Percentiles rank a stretch among this genome's conserved stretches.
Conservation (phyloP, 1,140 invertebrate genomes). For the Zaprionus ghesquierei region DNA sequence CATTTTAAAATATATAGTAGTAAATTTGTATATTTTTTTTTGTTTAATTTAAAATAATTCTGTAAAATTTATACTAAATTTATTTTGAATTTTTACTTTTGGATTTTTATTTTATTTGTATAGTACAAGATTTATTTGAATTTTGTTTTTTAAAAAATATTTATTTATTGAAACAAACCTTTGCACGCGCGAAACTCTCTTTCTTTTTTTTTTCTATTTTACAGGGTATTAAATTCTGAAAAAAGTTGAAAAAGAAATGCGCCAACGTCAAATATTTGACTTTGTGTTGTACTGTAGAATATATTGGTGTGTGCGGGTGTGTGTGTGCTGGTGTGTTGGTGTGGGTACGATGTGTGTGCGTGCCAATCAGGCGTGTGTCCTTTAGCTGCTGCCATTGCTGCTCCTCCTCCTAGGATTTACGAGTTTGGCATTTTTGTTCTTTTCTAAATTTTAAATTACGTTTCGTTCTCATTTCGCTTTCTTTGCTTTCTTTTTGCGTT, state of each 20-base stretch:
- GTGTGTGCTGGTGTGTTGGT: constrained; percentile 16
- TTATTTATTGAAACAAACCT: too few relatives aligned
- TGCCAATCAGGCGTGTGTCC: constrained; percentile 76
- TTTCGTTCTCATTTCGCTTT: constrained; percentile 43
- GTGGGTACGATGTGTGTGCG: constrained; percentile 50
- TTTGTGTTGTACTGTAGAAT: constrained; percentile 53
- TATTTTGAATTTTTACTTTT: too few relatives aligned
- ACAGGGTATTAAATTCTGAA: constrained; percentile 4
- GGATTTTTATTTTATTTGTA: too few relatives aligned
- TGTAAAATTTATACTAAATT: too few relatives aligned
- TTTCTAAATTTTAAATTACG: constrained; percentile 76
- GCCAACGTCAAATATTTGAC: constrained; percentile 76
- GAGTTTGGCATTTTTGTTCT: constrained; percentile 54
- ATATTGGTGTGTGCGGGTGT: constrained; percentile 7
- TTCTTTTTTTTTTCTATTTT: neutral
- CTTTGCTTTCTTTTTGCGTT: constrained; percentile 6
- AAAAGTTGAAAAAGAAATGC: constrained; percentile 75
- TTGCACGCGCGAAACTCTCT: too few relatives aligned
- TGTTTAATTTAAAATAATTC: too few relatives aligned
- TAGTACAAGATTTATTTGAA: too few relatives aligned
- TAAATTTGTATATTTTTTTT: too few relatives aligned
- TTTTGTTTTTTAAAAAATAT: neutral
- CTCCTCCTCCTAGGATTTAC: constrained; percentile 43
- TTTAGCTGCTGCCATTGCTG: constrained; percentile 29
- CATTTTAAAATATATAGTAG: neutral